Base-by-base conservation (phyloP, 2,888 invertebrate genomes). In the Drosophila falleni region DNA sequence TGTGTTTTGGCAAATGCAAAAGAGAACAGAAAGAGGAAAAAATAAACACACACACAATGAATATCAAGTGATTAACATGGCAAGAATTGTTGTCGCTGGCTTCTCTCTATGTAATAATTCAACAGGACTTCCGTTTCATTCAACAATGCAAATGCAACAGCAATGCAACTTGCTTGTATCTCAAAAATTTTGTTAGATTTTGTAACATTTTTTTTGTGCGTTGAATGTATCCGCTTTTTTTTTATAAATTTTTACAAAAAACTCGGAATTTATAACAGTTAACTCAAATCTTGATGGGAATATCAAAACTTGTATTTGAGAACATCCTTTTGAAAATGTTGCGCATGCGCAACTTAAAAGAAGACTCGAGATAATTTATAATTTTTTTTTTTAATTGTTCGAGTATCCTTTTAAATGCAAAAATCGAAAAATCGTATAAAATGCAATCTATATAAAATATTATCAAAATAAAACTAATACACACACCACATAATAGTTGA, bases 401-500 rank as follows among this genome's bases (percentile, higher is more conserved):
- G 8, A 47, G 29, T 3, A 9, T n/a, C 2, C n/a, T 26, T 29
- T 13, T 3, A 46, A 26, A 26, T 11, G 23, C 46, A 10, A 37
- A 58, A 61, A 46, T 37, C 46, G n/a, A 10, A 37, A 58, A 61
- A 46, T 37, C 46, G n/a, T 9, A 31, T 44, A 33, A 29, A 46
- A 44, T 54, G 8, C 35, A 55, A 44, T 23, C 10, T 5, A 33
- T 23, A n/a, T 5, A 33, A 13, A 9, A 39, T n/a, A 26, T 39
- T 3, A 44, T 47, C 13, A 49, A 74, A 79, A 75, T 66, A 77
- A 82, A 83, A 81, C 80, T 72, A 80, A 81, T 84, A 90, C 84
- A 89, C 89, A 89, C 83, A 89, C 89, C 89, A 77, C 90, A 90
- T 90, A 81, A 81, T 86, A 76, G 81, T 74, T 78, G 81, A 86